phyloP scores from a whole-genome alignment of 2,113 vertebrate genomes.

The Aptenodytes patagonicus region DNA sequence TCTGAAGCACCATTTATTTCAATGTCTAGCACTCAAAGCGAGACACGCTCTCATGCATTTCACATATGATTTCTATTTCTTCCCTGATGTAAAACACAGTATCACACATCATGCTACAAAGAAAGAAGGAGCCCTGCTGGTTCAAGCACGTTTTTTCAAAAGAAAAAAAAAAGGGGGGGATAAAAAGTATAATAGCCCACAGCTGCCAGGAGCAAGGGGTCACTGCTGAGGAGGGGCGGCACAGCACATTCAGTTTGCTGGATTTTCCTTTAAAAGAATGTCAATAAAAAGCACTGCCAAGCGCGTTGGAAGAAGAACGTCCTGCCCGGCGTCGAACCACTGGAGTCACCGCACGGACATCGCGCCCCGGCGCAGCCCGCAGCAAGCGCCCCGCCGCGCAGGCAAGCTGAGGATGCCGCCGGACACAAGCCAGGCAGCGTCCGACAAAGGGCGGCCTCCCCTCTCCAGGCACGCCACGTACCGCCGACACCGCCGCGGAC shows the following conservation, averaged over 20 bases:
- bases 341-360: background rate
- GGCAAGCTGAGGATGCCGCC: background rate
- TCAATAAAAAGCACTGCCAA: constrained; percentile 60
- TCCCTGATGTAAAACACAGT: constrained; percentile 59
- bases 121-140: constrained; percentile 55
- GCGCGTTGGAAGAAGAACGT: background rate
- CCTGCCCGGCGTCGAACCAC: background rate
- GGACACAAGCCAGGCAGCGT: background rate
- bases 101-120: constrained; percentile 61
- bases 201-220: constrained; percentile 58
- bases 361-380: background rate
- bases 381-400: background rate
- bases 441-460: background rate
- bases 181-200: background rate
- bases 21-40: background rate
- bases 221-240: constrained; percentile 35
- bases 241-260: background rate
- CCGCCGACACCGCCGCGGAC: background rate
- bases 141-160: constrained; percentile 44
- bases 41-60: constrained; percentile 25
- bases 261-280: constrained; percentile 49
- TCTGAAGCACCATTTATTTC: background rate
- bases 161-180: background rate
- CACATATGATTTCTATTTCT: constrained; percentile 65
- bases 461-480: background rate